A percentile compares a stretch with the other conserved stretches of the same genome.
phyloP scores from a whole-genome alignment of 2,113 vertebrate genomes.

The Odocoileus hemionus region DNA sequence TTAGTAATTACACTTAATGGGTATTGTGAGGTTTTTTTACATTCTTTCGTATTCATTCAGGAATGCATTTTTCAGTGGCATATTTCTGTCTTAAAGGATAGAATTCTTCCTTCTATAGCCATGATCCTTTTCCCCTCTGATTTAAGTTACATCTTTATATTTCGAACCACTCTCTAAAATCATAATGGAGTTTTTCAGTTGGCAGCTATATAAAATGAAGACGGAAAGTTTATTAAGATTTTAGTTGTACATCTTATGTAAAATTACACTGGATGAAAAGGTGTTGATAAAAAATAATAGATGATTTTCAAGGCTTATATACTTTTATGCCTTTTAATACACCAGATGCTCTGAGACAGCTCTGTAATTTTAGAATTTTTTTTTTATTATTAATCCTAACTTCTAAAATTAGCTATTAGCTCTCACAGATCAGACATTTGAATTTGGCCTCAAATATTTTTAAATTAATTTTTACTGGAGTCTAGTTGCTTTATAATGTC shows the following conservation, averaged over 20 bases:
- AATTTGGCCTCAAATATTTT: not conserved
- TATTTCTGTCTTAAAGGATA: not conserved
- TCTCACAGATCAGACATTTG: not conserved
- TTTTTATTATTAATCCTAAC: not conserved
- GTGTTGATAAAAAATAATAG: not conserved
- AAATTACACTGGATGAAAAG: not conserved
- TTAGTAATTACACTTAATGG: slow-evolving; percentile 40
- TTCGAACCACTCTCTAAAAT: not conserved
- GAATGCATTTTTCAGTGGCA: not conserved
- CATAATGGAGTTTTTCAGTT: not conserved
- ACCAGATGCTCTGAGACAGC: not conserved
- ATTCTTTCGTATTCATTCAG: not conserved
- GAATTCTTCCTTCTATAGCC: not conserved
- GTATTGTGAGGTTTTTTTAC: not conserved
- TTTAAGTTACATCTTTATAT: not conserved
- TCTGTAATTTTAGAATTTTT: not conserved
- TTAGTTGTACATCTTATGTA: not conserved
- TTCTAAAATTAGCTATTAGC: not conserved
- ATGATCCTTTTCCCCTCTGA: not conserved
- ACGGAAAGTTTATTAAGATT: not conserved
- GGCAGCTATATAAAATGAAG: not conserved
- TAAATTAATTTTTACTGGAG: not conserved
- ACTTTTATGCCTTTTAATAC: not conserved
- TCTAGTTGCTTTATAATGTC: not conserved
- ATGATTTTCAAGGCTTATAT: not conserved